Percentiles rank a stretch among this genome's conserved stretches.
phyloP scores from a whole-genome alignment of 2,113 vertebrate genomes.

The Lophotis ruficrista region DNA sequence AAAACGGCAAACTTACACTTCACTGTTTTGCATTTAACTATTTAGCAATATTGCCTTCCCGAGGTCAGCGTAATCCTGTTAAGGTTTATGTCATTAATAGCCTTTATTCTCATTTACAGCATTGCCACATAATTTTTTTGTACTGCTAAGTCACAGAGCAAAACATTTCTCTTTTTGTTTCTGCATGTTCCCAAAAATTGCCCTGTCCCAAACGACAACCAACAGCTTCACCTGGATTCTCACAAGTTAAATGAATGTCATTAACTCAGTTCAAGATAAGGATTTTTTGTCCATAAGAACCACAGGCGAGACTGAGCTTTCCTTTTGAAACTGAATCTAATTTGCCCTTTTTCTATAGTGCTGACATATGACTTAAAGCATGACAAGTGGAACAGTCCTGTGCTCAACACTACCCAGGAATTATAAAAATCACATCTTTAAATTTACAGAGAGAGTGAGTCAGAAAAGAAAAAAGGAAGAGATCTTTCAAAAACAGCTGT shows the following conservation, averaged over 20 bases:
- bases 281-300: neutral
- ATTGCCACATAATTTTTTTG: neutral
- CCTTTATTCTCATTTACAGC: neutral
- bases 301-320: neutral
- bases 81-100: neutral
- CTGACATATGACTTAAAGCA: neutral
- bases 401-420: neutral
- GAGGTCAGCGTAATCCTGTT: neutral
- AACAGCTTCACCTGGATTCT: neutral
- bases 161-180: neutral
- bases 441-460: neutral
- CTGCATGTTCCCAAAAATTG: neutral
- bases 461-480: neutral
- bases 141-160: neutral
- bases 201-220: neutral
- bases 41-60: neutral
- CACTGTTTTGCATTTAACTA: neutral
- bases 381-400: neutral
- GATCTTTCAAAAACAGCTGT: constrained; percentile 11
- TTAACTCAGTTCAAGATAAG: neutral
- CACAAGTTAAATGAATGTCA: neutral
- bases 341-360: neutral
- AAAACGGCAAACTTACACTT: neutral
- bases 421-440: neutral
- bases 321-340: neutral